Evolutionary conservation across 2,888 invertebrate species (phyloP).

Genomic region (Drosophila melanosoma): DNA sequence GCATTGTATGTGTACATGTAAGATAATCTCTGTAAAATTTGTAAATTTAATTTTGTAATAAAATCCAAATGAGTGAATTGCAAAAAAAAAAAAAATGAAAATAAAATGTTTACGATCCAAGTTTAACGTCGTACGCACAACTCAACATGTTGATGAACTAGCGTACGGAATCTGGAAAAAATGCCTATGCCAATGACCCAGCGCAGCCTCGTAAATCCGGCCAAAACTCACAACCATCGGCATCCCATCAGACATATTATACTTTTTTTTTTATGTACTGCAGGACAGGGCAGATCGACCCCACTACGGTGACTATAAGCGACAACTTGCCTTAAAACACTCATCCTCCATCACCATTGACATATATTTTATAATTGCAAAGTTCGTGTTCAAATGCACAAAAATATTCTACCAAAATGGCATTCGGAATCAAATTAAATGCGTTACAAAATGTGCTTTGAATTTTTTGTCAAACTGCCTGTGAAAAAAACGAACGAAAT

Average conservation of each 20-base stretch:
- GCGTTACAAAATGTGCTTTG: slow-evolving; percentile 51
- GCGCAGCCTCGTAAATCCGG: slow-evolving; percentile 59
- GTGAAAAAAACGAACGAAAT: slow-evolving; percentile 54
- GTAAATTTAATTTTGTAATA: slow-evolving; percentile 79
- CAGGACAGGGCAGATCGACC: slow-evolving; percentile 1
- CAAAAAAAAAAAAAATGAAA: slow-evolving; percentile 46
- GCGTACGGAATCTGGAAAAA: slow-evolving; percentile 22
- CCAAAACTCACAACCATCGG: slow-evolving; percentile 39
- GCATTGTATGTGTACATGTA: slow-evolving; percentile 55
- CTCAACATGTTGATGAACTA: slow-evolving; percentile 74
- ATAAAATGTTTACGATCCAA: slow-evolving; percentile 66
- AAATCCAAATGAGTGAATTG: slow-evolving; percentile 58
- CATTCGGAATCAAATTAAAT: slow-evolving; percentile 28
- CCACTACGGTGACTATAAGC: neutral
- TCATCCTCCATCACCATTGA: neutral
- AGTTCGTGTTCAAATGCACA: slow-evolving; percentile 63
- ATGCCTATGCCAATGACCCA: slow-evolving; percentile 18
- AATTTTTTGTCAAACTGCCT: slow-evolving; percentile 27
- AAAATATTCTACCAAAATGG: slow-evolving; percentile 20
- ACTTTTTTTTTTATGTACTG: slow-evolving; percentile 67
- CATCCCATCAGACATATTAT: slow-evolving; percentile 51
- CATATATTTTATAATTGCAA: slow-evolving; percentile 55
- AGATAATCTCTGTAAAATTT: slow-evolving; percentile 79
- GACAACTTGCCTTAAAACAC: neutral
- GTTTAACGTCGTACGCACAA: slow-evolving; percentile 60